Base-by-base conservation (phyloP, 1,140 invertebrate species). In the Listronotus bonariensis region DNA sequence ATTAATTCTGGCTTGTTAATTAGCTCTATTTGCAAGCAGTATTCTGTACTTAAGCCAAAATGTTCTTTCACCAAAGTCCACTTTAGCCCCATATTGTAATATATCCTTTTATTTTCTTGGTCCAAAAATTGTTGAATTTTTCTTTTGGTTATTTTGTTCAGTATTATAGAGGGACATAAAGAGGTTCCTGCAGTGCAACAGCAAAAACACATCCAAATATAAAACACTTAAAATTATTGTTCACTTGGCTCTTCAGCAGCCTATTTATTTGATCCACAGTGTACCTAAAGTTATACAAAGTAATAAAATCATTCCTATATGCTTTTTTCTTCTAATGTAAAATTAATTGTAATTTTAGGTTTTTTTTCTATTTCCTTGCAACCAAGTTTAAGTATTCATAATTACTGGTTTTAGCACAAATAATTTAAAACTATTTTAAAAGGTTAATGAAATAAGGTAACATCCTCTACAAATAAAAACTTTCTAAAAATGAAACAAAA, bases 11-110 rank as follows among this genome's bases (percentile, higher is more conserved):
- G 60, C n/a, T 42, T 53, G 7, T 42, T 9, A 20, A 55, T 36
- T 38, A 67, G 55, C 18, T 69, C 64, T 26, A 69, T 63, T 43
- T 51, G 52, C 42, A 69, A 69, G 48, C 60, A 56, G 59, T 69
- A 69, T 15, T 69, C 68, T 32, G 59, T 40, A 14, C n/a, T 55
- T 46, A 56, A 38, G 12, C 63, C 68, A 26, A 58, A 69, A 26
- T 52, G 45, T 26, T 59, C 15, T 36, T 64, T 69, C 3, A 40
- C 45, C 6, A 69, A 32, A 15, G 58, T 55, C 64, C 63, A 69
- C 18, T 64, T 32, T 38, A 69, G 17, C n/a, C 64, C 68, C 43
- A 69, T 48, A 20, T 53, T 42, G 42, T 69, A 15, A 46, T 69
- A 69, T 12, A 69, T 32, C 20, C 68, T 57, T 20, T 54, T 51